Evolutionary conservation across 2,888 invertebrate species (phyloP).

Genomic region (Homarus gammarus): DNA sequence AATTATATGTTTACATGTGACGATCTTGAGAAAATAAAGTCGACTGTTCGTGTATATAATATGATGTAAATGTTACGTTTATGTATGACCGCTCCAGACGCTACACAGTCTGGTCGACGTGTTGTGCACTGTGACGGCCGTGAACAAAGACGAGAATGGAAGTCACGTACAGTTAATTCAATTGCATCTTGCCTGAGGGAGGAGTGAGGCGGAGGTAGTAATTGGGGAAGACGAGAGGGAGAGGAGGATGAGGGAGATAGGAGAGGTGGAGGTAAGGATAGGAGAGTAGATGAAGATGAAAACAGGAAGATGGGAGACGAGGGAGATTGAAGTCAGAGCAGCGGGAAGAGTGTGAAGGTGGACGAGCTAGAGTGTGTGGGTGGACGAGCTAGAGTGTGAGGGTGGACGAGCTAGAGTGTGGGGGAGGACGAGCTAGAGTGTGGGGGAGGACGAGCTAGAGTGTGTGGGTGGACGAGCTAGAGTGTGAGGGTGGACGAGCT

Average conservation of each 20-base stretch:
- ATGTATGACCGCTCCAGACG: too few relatives aligned
- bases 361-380: background rate
- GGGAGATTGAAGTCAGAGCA: background rate
- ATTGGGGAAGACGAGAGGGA: background rate
- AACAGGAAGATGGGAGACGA: background rate
- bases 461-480: background rate
- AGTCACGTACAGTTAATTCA: background rate
- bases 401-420: background rate
- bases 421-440: background rate
- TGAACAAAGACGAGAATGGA: background rate
- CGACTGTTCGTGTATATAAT: too few relatives aligned
- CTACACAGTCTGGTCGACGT: too few relatives aligned
- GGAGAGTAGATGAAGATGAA: background rate
- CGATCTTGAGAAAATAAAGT: too few relatives aligned
- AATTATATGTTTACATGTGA: too few relatives aligned
- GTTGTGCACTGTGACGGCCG: too few relatives aligned
- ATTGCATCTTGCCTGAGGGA: background rate
- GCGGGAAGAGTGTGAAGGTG: conserved; percentile 19
- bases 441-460: background rate
- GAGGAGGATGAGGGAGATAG: background rate
- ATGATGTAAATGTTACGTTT: too few relatives aligned
- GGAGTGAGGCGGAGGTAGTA: background rate
- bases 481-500: conserved; percentile 17
- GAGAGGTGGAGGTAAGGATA: background rate
- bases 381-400: background rate